Evolutionary conservation across 2,113 vertebrate genomes (phyloP).

Genomic region (Crypturellus undulatus): DNA sequence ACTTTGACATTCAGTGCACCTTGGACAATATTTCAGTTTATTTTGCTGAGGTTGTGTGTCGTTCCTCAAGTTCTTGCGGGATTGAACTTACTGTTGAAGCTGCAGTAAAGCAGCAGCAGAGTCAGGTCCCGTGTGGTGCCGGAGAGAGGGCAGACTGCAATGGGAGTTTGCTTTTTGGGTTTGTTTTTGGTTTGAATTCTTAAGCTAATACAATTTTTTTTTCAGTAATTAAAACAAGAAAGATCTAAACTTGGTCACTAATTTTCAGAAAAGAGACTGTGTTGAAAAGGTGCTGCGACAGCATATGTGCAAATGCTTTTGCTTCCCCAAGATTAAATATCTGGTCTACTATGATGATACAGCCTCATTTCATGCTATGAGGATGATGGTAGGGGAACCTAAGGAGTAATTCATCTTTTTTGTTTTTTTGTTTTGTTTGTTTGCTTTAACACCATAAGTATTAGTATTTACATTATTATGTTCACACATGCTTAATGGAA

Average conservation of each 20-base stretch:
- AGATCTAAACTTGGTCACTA: not conserved
- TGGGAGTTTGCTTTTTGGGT: not conserved
- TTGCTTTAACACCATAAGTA: not conserved
- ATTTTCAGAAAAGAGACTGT: not conserved
- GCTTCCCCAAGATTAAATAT: not conserved
- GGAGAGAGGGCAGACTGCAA: not conserved
- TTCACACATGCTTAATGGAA: not conserved
- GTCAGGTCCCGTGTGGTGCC: not conserved
- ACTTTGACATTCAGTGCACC: not conserved
- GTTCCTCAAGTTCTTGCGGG: not conserved
- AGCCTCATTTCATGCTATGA: not conserved
- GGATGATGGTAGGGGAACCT: not conserved
- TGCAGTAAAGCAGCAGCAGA: not conserved
- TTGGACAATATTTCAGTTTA: not conserved
- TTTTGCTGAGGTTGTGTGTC: not conserved
- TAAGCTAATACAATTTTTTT: not conserved
- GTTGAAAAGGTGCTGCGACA: not conserved
- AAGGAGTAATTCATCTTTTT: not conserved
- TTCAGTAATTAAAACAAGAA: not conserved
- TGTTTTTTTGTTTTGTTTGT: fast-evolving
- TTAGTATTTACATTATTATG: not conserved
- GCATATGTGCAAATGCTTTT: not conserved
- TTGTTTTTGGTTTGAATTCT: not conserved
- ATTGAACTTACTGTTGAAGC: not conserved
- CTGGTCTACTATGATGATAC: not conserved